Conservation (phyloP, 2,113 vertebrate genomes). For the Camelus bactrianus region DNA sequence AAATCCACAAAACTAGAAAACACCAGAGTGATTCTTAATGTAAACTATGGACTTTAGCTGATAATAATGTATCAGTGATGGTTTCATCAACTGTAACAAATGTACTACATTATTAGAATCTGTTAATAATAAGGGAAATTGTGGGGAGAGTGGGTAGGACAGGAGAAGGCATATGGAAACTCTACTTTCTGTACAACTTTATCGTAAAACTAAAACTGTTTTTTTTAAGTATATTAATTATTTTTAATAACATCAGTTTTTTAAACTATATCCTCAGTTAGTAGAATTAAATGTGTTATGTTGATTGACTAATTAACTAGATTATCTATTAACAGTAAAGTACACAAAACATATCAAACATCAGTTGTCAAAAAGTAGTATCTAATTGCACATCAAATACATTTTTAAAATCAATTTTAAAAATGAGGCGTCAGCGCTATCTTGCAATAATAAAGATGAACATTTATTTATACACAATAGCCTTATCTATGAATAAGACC, state of each 20-base stretch:
- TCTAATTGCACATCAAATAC: not conserved
- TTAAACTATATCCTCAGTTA: not conserved
- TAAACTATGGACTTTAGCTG: not conserved
- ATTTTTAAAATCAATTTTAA: not conserved
- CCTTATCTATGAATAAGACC: not conserved
- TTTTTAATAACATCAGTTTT: not conserved
- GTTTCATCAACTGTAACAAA: not conserved
- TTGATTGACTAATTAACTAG: not conserved
- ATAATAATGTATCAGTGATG: not conserved
- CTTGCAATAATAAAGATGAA: not conserved
- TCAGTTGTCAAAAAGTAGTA: not conserved
- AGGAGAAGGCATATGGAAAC: not conserved
- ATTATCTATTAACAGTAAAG: slow-evolving; percentile 2
- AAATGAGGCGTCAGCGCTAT: not conserved
- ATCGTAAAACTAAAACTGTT: not conserved
- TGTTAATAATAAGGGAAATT: not conserved
- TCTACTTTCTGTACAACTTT: not conserved
- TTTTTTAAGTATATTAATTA: not conserved
- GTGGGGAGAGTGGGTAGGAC: rapidly evolving
- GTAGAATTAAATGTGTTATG: not conserved
- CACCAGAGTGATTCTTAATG: not conserved
- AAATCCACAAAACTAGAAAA: not conserved
- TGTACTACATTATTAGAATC: not conserved
- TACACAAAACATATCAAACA: not conserved
- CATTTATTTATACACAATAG: not conserved